Evolutionary conservation across 2,888 invertebrate species (phyloP).

Genomic region (Amaurobius ferox): DNA sequence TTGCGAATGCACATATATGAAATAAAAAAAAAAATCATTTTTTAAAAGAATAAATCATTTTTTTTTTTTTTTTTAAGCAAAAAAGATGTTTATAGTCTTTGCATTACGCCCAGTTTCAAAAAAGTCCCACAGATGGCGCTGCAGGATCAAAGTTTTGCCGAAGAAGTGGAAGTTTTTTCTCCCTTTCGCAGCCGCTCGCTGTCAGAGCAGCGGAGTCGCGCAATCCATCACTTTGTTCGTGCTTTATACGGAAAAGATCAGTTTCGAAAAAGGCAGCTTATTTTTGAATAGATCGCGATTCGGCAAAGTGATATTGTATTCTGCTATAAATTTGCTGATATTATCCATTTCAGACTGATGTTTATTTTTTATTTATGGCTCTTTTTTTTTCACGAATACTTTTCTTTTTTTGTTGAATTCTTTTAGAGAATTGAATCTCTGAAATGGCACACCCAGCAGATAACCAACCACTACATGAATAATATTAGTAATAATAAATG

Average conservation of each 20-base stretch:
- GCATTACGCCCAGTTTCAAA: constrained; percentile 30
- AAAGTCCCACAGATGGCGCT: constrained; percentile 57
- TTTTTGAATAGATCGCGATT: constrained; percentile 67
- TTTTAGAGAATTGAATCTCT: background rate
- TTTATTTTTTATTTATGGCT: constrained; percentile 18
- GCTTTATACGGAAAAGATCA: constrained; percentile 69
- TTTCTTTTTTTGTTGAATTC: background rate
- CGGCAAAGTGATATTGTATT: constrained; percentile 70
- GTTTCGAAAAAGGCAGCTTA: constrained; percentile 64
- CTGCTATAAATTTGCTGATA: constrained; percentile 69
- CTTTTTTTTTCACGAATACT: background rate
- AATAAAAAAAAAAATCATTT: constrained; percentile 12
- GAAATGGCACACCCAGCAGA: background rate
- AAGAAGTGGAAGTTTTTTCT: constrained; percentile 23
- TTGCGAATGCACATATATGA: constrained; percentile 11
- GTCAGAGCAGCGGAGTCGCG: constrained; percentile 48
- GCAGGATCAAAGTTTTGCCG: constrained; percentile 7
- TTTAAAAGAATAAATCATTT: constrained; percentile 5
- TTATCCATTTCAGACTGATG: constrained; percentile 43
- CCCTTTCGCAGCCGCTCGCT: constrained; percentile 55
- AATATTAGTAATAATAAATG: too few species aligned
- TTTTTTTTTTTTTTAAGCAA: background rate
- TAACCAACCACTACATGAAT: too few species aligned
- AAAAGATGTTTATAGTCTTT: constrained; percentile 1
- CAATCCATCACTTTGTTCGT: constrained; percentile 65